Evolutionary conservation across 2,888 invertebrate genomes (phyloP).

Genomic region (Gymnoscelis rufifasciata): DNA sequence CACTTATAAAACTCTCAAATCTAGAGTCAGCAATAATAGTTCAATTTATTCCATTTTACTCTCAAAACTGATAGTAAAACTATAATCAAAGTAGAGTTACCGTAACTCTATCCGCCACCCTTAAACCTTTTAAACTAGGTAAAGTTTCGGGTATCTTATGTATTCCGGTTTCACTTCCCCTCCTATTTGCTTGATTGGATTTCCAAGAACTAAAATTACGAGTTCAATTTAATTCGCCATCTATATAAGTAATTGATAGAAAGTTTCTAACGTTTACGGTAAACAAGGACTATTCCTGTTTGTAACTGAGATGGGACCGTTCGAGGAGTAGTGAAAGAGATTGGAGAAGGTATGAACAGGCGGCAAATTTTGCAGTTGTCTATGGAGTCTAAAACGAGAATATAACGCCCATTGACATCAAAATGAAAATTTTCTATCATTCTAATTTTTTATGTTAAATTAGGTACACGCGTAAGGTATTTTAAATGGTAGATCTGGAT

Average conservation of each 20-base stretch:
- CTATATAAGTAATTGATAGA: constrained; percentile 29
- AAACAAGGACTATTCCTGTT: constrained; percentile 30
- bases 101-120: neutral
- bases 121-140: constrained; percentile 2
- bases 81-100: neutral
- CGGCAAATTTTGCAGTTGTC: too few species aligned
- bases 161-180: constrained; percentile 7
- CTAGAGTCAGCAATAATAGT: too few species aligned
- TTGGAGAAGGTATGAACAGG: neutral
- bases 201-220: constrained; percentile 20
- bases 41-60: too few species aligned
- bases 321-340: neutral
- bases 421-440: too few species aligned
- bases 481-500: too few species aligned
- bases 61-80: too few species aligned
- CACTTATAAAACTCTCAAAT: too few species aligned
- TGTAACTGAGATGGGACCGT: constrained; percentile 22
- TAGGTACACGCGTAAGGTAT: too few species aligned
- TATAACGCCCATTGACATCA: too few species aligned
- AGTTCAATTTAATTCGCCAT: constrained; percentile 23
- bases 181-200: constrained; percentile 21
- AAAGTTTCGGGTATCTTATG: constrained; percentile 7
- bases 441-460: too few species aligned
- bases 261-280: constrained; percentile 25
- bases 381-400: too few species aligned